Base-by-base conservation (phyloP, 2,113 vertebrate species). In the Bucco capensis region DNA sequence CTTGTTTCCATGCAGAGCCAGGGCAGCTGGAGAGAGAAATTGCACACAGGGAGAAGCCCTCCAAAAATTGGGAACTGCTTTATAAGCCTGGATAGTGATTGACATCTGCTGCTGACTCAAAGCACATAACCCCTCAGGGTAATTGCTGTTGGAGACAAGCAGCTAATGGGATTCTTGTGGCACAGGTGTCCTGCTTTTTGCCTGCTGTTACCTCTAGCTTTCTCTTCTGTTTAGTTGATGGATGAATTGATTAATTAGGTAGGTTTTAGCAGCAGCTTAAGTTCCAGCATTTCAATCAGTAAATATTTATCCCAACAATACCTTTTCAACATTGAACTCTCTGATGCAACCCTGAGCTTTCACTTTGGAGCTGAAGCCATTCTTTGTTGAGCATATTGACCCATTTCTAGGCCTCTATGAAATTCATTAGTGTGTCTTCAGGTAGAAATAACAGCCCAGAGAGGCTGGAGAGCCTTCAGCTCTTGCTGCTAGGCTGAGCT, bases 331-430 rank as follows among this genome's bases (percentile, higher is more conserved):
- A 11, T 8, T 71, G 53, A 75, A 74, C 64, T 83, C 50, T 3
- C 57, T 66, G 60, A 6, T 18, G 40, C 33, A 27, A 31, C 71
- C 61, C 40, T 53, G 53, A 78, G 81, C 57, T 89, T 51, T 61
- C 66, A 4, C 18, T 50, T 74, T 65, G 42, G 58, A 18, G 87
- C 83, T 74, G 30, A 58, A 83, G 38, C 85, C 25, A 9, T 40
- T 78, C 10, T 42, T 31, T 82, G 40, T 69, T 93, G 69, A 91
- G 72, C 46, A 22, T 21, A 42, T 87, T 89, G 88, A 89, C 88
- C 86, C 70, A 44, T 65, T 95, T 89, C 78, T 33, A 76, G 66
- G 77, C 70, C 60, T 90, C 81, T 93, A 95, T 76, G 90, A 82
- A 88, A 86, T 51, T 79, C 42, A 69, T 88, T 72, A 69, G 58